Percentiles rank a stretch among this genome's conserved stretches.
Evolutionary conservation across 1,140 invertebrate species (phyloP).

Genomic region (Drosophila ambigua): DNA sequence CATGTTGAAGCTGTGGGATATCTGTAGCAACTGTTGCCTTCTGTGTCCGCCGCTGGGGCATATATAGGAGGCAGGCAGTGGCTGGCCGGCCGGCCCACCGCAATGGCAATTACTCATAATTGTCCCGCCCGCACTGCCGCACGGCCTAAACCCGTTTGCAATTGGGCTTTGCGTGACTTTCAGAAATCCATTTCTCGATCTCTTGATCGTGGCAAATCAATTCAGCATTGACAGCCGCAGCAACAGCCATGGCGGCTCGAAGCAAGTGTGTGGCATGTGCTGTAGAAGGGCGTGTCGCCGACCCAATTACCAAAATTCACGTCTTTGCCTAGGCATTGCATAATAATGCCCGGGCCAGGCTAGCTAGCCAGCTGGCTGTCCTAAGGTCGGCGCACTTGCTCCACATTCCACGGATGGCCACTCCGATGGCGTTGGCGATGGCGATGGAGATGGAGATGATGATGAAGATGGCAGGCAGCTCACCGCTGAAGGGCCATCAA

Average conservation of each 20-base stretch:
- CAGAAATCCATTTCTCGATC: conserved; percentile 77
- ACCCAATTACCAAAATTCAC: conserved; percentile 41
- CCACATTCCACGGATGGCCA: conserved; percentile 31
- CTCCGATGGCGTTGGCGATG: not conserved
- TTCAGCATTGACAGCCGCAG: conserved; percentile 53
- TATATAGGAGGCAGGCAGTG: conserved; percentile 49
- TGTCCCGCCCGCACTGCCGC: conserved; percentile 4
- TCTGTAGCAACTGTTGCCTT: conserved; percentile 56
- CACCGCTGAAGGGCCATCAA: not conserved
- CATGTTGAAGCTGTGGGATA: conserved; percentile 47
- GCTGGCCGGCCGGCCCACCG: conserved; percentile 3
- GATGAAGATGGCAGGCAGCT: conserved; percentile 28
- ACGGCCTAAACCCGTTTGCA: conserved; percentile 38
- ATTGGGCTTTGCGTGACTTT: conserved; percentile 74
- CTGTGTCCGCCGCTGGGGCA: conserved; percentile 23
- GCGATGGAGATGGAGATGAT: conserved; percentile 1
- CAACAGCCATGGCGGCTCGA: conserved; percentile 48
- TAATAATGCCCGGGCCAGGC: conserved; percentile 35
- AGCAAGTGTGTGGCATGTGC: not conserved
- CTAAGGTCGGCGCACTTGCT: conserved; percentile 62
- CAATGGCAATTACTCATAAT: conserved; percentile 59
- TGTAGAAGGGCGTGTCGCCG: conserved; percentile 61
- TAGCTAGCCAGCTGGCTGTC: conserved; percentile 5
- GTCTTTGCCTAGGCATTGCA: conserved; percentile 54
- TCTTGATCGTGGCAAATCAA: conserved; percentile 76